A percentile compares a stretch with the other conserved stretches of the same genome.
Evolutionary conservation across 2,113 vertebrate species (phyloP).

Genomic region (Seriola dumerili): DNA sequence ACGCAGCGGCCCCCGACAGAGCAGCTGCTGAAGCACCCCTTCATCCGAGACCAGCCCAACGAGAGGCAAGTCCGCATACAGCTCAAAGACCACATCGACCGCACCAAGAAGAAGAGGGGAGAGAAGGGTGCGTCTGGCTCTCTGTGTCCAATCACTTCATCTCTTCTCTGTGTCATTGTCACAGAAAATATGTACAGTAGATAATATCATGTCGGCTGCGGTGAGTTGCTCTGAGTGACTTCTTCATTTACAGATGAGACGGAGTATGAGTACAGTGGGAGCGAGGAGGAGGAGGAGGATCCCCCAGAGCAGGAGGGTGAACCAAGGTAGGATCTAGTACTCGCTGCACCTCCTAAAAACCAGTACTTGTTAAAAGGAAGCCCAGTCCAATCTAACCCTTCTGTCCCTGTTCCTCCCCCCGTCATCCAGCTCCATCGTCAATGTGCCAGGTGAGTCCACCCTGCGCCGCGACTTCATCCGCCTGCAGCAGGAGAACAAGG

Average conservation of each 20-base stretch:
- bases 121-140: constrained; percentile 90
- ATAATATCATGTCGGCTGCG: not conserved
- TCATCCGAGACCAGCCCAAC: constrained; percentile 98
- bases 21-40: constrained; percentile 98
- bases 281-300: constrained; percentile 98
- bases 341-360: not conserved
- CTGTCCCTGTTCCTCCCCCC: not conserved
- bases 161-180: not conserved
- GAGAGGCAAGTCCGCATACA: constrained; percentile 98
- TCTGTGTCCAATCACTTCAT: not conserved
- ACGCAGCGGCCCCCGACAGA: constrained; percentile 96
- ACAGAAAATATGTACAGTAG: not conserved
- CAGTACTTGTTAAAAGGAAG: not conserved
- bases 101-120: constrained; percentile 98
- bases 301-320: constrained; percentile 98
- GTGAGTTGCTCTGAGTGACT: not conserved
- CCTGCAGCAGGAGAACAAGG: constrained; percentile 99
- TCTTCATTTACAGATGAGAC: constrained; percentile 90
- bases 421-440: constrained; percentile 82
- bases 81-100: constrained; percentile 98
- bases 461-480: constrained; percentile 97
- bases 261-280: constrained; percentile 98
- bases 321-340: constrained; percentile 87
- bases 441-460: constrained; percentile 97
- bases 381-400: not conserved